A percentile compares a stretch with the other conserved stretches of the same genome.
These are phyloP conservation scores for Protaetia brevitarsis DNA, from an alignment of 1,140 invertebrate genomes.

Conservation along the genomic window DNA sequence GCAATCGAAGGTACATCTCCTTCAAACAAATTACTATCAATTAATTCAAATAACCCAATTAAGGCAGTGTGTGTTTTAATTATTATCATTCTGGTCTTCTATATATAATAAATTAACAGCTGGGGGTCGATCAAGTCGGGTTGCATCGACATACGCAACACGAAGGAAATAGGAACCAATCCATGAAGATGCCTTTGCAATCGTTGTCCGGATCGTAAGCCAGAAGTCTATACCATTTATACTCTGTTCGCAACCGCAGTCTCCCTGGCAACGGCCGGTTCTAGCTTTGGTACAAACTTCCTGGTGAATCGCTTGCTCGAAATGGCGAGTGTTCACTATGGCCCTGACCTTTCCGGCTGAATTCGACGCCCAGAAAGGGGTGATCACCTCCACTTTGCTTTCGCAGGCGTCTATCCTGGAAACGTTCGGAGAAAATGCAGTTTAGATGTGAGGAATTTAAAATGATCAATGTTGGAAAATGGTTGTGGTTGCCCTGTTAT, in stretches of 20 bases:
- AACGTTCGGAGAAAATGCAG: too few species aligned
- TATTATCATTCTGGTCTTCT: too few species aligned
- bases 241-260: slow-evolving; percentile 87
- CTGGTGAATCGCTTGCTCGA: slow-evolving; percentile 91
- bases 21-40: too few species aligned
- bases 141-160: slow-evolving; percentile 87
- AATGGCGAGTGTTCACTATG: slow-evolving; percentile 90
- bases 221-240: slow-evolving; percentile 82
- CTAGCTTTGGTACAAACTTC: slow-evolving; percentile 80
- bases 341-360: slow-evolving; percentile 86
- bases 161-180: too few species aligned
- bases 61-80: too few species aligned
- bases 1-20: too few species aligned
- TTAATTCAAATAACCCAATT: too few species aligned
- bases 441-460: too few species aligned
- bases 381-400: slow-evolving; percentile 87
- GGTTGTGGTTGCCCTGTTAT: too few species aligned
- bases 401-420: slow-evolving; percentile 82
- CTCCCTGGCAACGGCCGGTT: slow-evolving; percentile 73
- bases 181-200: slow-evolving; percentile 91
- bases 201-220: slow-evolving; percentile 91
- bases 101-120: too few species aligned
- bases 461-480: too few species aligned
- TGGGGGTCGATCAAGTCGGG: slow-evolving; percentile 48
- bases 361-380: slow-evolving; percentile 91